Base-by-base conservation (phyloP, 2,113 vertebrate species). In the Poeciliopsis prolifica region DNA sequence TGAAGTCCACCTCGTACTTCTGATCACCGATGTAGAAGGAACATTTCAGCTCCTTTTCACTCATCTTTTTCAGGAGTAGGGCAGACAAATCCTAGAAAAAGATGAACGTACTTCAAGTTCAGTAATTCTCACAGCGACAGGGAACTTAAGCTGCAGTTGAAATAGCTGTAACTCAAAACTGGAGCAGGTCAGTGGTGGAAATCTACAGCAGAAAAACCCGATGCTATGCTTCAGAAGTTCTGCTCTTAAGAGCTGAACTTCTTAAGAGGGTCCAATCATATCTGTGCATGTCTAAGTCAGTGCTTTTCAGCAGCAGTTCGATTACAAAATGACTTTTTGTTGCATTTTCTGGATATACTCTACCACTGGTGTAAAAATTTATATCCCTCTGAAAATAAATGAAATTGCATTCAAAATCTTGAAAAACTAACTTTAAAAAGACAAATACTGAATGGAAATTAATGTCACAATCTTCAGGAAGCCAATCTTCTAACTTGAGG, bases 1-100 rank as follows among this genome's bases (percentile, higher is more conserved):
- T 76, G 68, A 93, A 88, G 87, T 92, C 80, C 83, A 93, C 51
- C 37, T 30, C 67, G 67, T 91, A 89, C 48, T 61, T 3, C 37
- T 76, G 29, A 0, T 10, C 2, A 48, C 29, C 62, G 0, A 86
- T 70, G 11, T 0, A 1, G 58, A 92, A 82, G 37, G 1, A 61
- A 13, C 77, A 90, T 35, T 73, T 62, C 0, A 40, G 5, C 68
- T 85, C 69, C 28, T 82, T 80, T 3, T 70, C 14, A 0, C 1
- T 51, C 78, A 86, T 87, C 37, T 40, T 79, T 5, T 31, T 24
- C 0, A 82, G 68, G 19, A 92, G 80, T 7, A 42, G 5, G 29
- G 42, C 3, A 17, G 87, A 85, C 35, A 70, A 0, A 0, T 28
- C 60, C 91, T 92, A 6, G 0, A 8, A 37, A 73, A 29, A 40